Percentiles rank a stretch among this genome's conserved stretches.
Conservation (phyloP, 2,797 vertebrate species). For the Garrulus glandarius region DNA sequence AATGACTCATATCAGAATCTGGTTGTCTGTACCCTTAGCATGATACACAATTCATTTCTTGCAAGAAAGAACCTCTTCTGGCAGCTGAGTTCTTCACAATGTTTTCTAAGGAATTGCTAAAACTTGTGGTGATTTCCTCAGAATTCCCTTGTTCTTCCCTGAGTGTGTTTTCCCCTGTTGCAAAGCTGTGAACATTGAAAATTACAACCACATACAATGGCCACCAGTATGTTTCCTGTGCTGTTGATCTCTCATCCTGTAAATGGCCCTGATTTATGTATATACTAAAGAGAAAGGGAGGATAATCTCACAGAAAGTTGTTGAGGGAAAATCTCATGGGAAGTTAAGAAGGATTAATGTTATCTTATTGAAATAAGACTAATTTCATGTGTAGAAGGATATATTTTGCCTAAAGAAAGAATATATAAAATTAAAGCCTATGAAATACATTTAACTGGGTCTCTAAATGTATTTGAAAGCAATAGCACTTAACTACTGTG, state of each 20-base stretch:
- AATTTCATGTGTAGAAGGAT: background rate
- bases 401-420: background rate
- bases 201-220: background rate
- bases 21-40: background rate
- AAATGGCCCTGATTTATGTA: background rate
- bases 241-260: background rate
- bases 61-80: background rate
- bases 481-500: background rate
- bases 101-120: background rate
- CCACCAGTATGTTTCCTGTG: background rate
- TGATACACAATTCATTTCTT: background rate
- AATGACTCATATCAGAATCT: background rate
- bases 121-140: background rate
- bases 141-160: background rate
- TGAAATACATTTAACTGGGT: background rate
- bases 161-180: background rate
- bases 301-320: background rate
- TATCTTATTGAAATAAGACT: background rate
- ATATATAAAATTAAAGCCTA: background rate
- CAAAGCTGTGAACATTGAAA: background rate
- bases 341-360: conserved; percentile 7
- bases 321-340: background rate
- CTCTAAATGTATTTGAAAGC: background rate
- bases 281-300: background rate
- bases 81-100: background rate